phyloP scores from a whole-genome alignment of 2,888 invertebrate species.

The Ypsolopha sequella region DNA sequence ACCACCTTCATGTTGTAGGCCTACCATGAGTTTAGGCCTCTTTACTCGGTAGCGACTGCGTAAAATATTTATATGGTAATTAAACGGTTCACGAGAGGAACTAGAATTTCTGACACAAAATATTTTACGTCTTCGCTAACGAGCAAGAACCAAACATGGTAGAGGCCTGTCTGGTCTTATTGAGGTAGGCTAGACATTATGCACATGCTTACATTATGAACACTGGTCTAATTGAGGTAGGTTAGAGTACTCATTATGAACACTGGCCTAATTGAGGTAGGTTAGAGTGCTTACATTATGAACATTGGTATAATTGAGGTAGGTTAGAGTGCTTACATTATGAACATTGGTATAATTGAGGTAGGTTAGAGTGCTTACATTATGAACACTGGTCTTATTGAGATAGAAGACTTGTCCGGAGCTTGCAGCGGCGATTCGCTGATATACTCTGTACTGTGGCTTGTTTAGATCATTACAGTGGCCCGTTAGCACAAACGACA shows the following conservation, averaged over 20 bases:
- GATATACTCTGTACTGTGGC: constrained; percentile 76
- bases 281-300: not conserved
- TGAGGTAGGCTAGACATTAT: too few species aligned
- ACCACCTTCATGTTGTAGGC: too few species aligned
- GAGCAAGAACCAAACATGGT: too few species aligned
- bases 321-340: constrained; percentile 35
- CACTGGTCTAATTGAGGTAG: not conserved
- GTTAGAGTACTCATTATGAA: not conserved
- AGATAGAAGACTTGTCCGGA: constrained; percentile 81
- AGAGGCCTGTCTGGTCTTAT: too few species aligned
- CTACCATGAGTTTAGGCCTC: too few species aligned
- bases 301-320: not conserved
- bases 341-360: not conserved
- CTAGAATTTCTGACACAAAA: too few species aligned
- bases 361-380: constrained; percentile 45
- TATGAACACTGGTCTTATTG: constrained; percentile 77
- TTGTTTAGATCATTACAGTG: constrained; percentile 74
- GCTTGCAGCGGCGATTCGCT: constrained; percentile 78
- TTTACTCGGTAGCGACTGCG: too few species aligned
- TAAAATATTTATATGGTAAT: too few species aligned
- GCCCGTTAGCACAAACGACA: constrained; percentile 82
- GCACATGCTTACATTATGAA: too few species aligned
- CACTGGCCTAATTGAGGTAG: not conserved
- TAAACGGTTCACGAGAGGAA: too few species aligned
- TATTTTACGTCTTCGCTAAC: too few species aligned